Evolutionary conservation across 2,888 invertebrate genomes (phyloP).

Genomic region (Bibio marci): DNA sequence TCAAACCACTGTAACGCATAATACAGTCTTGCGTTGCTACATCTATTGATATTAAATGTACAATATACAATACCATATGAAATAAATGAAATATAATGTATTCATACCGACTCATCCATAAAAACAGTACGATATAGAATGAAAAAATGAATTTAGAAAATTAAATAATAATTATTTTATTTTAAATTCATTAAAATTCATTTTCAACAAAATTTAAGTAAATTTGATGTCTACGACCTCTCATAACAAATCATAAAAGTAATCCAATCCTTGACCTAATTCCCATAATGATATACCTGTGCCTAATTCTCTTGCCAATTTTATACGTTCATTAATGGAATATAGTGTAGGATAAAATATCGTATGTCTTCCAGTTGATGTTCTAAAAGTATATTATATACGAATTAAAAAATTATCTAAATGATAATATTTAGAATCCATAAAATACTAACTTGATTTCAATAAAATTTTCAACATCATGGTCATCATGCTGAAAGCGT

Average conservation of each 20-base stretch:
- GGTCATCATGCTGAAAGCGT: conserved; percentile 58
- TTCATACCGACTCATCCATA: too few relatives aligned
- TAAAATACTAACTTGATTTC: conserved; percentile 55
- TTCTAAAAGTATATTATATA: conserved; percentile 31
- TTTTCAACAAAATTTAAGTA: too few relatives aligned
- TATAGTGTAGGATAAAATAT: conserved; percentile 82
- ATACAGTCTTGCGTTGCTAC: too few relatives aligned
- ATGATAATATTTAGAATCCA: background rate
- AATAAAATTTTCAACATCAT: conserved; percentile 67
- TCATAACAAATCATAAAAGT: conserved; percentile 83
- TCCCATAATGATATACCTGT: conserved; percentile 90
- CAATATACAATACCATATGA: too few relatives aligned
- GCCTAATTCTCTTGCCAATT: conserved; percentile 60
- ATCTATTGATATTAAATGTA: too few relatives aligned
- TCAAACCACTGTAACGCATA: too few relatives aligned
- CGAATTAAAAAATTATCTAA: conserved; percentile 3
- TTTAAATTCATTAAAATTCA: too few relatives aligned
- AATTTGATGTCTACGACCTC: too few relatives aligned
- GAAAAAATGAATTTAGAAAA: too few relatives aligned
- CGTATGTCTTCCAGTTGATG: conserved; percentile 48
- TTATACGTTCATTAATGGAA: conserved; percentile 64
- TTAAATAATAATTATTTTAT: too few relatives aligned
- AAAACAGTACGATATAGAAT: too few relatives aligned
- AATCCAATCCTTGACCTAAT: conserved; percentile 87
- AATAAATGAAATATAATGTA: too few relatives aligned